Evolutionary conservation across 1,140 invertebrate species (phyloP), one percentile per base, ranked within the genome.

Genomic region (Trissolcus basalis): DNA sequence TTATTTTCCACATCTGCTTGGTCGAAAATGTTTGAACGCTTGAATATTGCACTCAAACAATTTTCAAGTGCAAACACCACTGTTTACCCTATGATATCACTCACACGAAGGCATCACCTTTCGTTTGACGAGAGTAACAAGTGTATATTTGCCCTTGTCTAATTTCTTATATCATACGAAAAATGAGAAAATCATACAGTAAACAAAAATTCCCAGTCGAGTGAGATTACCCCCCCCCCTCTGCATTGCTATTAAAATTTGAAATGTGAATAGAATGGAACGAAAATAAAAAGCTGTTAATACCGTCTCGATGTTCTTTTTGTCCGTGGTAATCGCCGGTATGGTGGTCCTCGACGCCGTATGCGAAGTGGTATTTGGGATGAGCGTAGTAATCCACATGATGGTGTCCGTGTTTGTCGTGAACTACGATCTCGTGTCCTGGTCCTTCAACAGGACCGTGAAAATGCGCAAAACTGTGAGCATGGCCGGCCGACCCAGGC

Each of bases 251-350:
- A 27, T 27, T n/a, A 6, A 27, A 27, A 27, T 6, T 27, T 27
- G 19, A 27, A 27, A 27, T 27, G 6, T 27, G 19, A 27, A 27
- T 27, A 6, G 19, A 27, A 27, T 39, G 3, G 36, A 13, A 13
- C 12, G 11, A 13, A 44, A 7, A 44, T 43, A 44, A 44, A 44
- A 33, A 55, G 44, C 12, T 11, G 16, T 14, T 48, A 67, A 86
- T 90, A 81, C 90, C 90, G 54, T 91, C 89, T 44, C 90, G 81
- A 59, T 89, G 84, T 77, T 91, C 90, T 63, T 89, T 86, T 58
- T 91, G 90, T 54, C 86, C 86, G 54, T 91, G 90, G 58, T 87
- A 85, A 82, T 90, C 89, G 9, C 89, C 89, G 41, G 89, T 90
- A 76, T 90, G 88, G 58, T 89, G 87, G 74, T 90, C 89, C 65